Evolutionary conservation across 2,797 vertebrate genomes (phyloP).

Genomic region (Petrocephalus schoutedeni): DNA sequence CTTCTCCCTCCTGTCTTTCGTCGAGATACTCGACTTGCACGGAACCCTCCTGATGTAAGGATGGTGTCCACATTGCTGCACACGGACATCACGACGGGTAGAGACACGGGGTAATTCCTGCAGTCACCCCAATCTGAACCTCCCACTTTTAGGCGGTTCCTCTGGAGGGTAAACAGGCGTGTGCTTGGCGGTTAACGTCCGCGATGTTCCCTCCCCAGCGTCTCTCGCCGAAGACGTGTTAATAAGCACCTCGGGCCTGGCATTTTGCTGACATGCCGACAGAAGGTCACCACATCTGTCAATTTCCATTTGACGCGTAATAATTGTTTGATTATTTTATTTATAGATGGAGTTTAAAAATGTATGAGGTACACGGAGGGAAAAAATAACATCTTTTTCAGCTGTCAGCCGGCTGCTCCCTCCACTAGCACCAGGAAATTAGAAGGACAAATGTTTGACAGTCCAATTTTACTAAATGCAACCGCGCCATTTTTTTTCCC

Average conservation of each 20-base stretch:
- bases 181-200: background rate
- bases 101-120: background rate
- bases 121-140: background rate
- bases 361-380: conserved; percentile 27
- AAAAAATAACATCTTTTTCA: conserved; percentile 28
- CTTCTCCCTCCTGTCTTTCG: background rate
- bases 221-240: conserved; percentile 21
- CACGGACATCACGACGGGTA: background rate
- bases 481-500: conserved; percentile 7
- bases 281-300: conserved; percentile 44
- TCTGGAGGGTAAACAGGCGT: conserved; percentile 10
- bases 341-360: conserved; percentile 39
- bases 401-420: conserved; percentile 20
- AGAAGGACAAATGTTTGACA: conserved; percentile 28
- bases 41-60: background rate
- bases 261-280: conserved; percentile 25
- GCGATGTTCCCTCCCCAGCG: background rate
- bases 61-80: background rate
- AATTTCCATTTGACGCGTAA: conserved; percentile 48
- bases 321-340: conserved; percentile 54
- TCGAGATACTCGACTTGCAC: background rate
- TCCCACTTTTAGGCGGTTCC: background rate
- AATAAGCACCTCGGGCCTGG: conserved; percentile 26
- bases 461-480: conserved; percentile 26
- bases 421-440: conserved; percentile 22